phyloP scores from a whole-genome alignment of 2,888 invertebrate species.

The Andrena haemorrhoa region DNA sequence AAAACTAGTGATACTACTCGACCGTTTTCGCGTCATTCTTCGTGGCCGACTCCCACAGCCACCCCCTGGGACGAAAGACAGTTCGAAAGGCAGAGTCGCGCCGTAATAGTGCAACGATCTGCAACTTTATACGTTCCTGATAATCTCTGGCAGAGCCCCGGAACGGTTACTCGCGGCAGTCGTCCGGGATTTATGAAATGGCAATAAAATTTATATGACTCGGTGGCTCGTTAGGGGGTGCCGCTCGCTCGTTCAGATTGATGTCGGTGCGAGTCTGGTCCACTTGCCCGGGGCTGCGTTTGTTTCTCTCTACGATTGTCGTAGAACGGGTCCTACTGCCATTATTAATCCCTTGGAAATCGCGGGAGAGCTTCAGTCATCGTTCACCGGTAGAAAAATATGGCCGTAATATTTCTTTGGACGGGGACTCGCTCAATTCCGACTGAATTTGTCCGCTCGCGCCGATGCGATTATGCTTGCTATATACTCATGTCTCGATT shows the following conservation, averaged over 20 bases:
- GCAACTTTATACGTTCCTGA: constrained; percentile 73
- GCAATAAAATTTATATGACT: constrained; percentile 82
- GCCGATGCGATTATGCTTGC: constrained; percentile 31
- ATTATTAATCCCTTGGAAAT: constrained; percentile 73
- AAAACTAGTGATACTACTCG: constrained; percentile 8
- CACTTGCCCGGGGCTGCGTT: constrained; percentile 73
- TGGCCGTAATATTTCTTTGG: constrained; percentile 63
- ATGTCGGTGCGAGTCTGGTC: constrained; percentile 73
- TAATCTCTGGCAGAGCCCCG: constrained; percentile 69
- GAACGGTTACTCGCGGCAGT: constrained; percentile 74
- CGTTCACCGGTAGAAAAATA: constrained; percentile 60
- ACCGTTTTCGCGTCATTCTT: constrained; percentile 31
- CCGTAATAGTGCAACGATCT: constrained; percentile 58
- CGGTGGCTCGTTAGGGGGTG: constrained; percentile 79
- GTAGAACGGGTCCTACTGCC: constrained; percentile 58
- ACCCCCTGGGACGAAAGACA: background rate
- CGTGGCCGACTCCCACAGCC: background rate
- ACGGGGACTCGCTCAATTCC: constrained; percentile 54
- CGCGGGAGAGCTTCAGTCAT: constrained; percentile 64
- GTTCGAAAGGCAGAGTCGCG: constrained; percentile 40
- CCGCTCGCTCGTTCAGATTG: constrained; percentile 75
- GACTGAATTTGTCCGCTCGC: constrained; percentile 55
- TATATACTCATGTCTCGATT: constrained; percentile 20
- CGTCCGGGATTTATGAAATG: constrained; percentile 77
- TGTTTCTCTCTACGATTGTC: constrained; percentile 71